Base-by-base conservation (phyloP, 2,113 vertebrate species). In the Clarias gariepinus region DNA sequence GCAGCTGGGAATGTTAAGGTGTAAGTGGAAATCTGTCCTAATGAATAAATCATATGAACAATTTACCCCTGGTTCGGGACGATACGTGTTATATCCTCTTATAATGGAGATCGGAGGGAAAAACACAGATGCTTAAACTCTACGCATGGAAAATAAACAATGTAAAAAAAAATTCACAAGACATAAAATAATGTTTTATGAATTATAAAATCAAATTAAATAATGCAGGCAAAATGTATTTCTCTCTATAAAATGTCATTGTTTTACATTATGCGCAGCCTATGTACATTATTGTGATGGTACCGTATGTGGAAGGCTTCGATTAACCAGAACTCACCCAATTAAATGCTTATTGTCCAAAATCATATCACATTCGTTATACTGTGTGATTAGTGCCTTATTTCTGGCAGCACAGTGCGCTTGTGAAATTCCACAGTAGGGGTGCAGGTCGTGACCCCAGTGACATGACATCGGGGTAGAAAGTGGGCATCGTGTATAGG, bases 231-330 rank as follows among this genome's bases (percentile, higher is more conserved):
- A 92, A 94, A 94, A 91, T 84, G 82, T 69, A 73, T 83, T 84
- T 80, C 84, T 92, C 87, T 90, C 92, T 93, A 92, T 89, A 93
- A 88, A 91, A 93, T 94, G 92, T 93, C 91, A 91, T 92, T 92
- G 91, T 93, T 92, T 95, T 95, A 95, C 95, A 95, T 95, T 95
- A 95, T 93, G 94, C 91, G 95, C 90, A 91, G 92, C 90, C 79
- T 95, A 94, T 95, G 90, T 95, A 95, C 95, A 95, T 93, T 90
- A 90, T 86, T 87, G 93, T 92, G 90, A 89, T 86, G 89, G 33
- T 36, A 64, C 92, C 91, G 86, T 90, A 87, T 74, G 88, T 86
- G 88, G 91, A 90, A 64, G 88, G 85, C 79, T 87, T 2, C 0
- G 57, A 85, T 85, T 71, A 74, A 81, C 76, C 71, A 58, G 77